phyloP scores from a whole-genome alignment of 2,888 invertebrate genomes.

The Drepana falcataria region DNA sequence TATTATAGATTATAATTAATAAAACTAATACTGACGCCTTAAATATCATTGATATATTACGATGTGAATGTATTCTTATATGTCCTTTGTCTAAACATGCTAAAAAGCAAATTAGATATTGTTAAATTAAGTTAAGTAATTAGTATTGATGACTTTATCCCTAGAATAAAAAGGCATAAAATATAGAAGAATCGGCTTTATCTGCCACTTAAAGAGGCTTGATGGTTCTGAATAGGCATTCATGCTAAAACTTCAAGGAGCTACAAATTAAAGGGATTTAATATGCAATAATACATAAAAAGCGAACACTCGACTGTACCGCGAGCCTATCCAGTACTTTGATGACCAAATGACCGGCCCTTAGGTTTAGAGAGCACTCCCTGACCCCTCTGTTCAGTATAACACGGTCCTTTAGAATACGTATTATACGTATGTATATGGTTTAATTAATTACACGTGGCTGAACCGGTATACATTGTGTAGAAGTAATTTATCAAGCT shows the following conservation, averaged over 20 bases:
- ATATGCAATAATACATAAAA: constrained; percentile 28
- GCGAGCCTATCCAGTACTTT: constrained; percentile 34
- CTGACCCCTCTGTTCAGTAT: constrained; percentile 39
- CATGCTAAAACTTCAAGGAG: constrained; percentile 27
- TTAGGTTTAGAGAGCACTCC: constrained; percentile 32
- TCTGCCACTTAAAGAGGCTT: not conserved
- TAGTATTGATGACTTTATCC: too few relatives aligned
- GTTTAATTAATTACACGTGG: not conserved
- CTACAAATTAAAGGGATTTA: constrained; percentile 26
- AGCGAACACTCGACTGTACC: constrained; percentile 24
- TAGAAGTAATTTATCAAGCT: not conserved
- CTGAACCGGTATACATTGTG: not conserved
- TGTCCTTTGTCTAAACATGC: too few relatives aligned
- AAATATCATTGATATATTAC: too few relatives aligned
- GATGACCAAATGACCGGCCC: constrained; percentile 46
- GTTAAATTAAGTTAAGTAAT: too few relatives aligned
- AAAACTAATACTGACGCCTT: too few relatives aligned
- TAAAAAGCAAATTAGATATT: too few relatives aligned
- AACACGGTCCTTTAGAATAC: constrained; percentile 9
- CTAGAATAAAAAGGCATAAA: too few relatives aligned
- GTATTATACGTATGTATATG: not conserved
- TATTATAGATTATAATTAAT: too few relatives aligned
- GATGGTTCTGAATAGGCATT: constrained; percentile 20
- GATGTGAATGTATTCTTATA: too few relatives aligned
- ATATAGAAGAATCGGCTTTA: too few relatives aligned